phyloP scores from a whole-genome alignment of 2,113 vertebrate species.

The Chloroceryle aenea region DNA sequence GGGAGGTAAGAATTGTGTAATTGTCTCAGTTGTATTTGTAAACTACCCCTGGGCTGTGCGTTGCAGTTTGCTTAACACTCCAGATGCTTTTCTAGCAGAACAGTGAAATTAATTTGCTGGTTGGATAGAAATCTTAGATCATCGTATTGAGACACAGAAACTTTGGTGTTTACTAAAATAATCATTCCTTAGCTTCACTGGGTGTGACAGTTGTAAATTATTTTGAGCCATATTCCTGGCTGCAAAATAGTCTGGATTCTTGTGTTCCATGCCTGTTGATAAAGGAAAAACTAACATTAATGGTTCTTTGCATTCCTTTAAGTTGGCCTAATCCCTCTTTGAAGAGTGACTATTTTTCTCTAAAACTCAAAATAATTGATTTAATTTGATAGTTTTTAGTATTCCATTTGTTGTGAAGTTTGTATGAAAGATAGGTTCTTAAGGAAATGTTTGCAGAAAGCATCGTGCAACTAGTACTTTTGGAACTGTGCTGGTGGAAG shows the following conservation, averaged over 20 bases:
- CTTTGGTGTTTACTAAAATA: neutral
- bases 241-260: neutral
- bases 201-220: neutral
- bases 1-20: neutral
- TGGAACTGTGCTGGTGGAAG: neutral
- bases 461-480: neutral
- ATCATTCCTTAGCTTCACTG: neutral
- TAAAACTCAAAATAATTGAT: neutral
- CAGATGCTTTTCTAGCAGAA: neutral
- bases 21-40: neutral
- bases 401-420: neutral
- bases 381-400: neutral
- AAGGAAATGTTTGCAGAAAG: neutral
- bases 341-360: neutral
- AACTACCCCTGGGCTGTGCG: neutral
- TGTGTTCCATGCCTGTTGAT: neutral
- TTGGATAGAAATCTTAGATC: neutral
- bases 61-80: neutral
- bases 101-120: neutral
- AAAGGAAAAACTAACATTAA: neutral
- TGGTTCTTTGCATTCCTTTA: neutral
- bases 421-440: neutral
- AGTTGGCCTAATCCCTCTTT: neutral
- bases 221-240: neutral
- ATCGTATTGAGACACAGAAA: neutral